Base-by-base conservation (phyloP, 2,888 invertebrate species). In the Drosophila picticornis region DNA sequence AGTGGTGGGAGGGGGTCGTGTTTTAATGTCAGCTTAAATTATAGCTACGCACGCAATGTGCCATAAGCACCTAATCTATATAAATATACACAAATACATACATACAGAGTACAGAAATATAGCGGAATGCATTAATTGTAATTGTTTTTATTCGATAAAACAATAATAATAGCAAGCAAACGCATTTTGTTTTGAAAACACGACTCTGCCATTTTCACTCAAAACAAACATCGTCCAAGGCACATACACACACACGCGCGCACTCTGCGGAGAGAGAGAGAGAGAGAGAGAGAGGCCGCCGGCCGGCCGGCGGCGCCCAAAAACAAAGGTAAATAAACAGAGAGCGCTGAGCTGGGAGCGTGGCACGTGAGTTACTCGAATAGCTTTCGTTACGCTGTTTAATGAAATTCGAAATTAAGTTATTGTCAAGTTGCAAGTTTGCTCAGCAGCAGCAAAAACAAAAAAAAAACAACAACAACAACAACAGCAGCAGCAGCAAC, bases 251-350 rank as follows among this genome's bases (percentile, higher is more conserved):
- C 29, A 25, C 9, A 11, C 25, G n/a, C 9, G 11, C 53, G 0
- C 43, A 13, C 13, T 7, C n/a, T n/a, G n/a, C n/a, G n/a, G n/a
- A 10, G 4, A 40, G 43, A 13, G 22, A 22, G 11, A 0, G 22
- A 46, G 22, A 11, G n/a, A n/a, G n/a, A 46, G 7, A 38, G 38
- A 38, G 40, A 43, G 43, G 80, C 76, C 59, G 76, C 51, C 48
- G 55, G 63, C 67, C 76, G 76, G 80, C 80, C 72, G 76, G 78
- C 66, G 29, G 22, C 27, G 29, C 11, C 50, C 60, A 66, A 75
- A 60, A 77, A 73, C 66, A 80, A 79, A 79, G 66, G 74, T 81
- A 74, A 80, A 80, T 74, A 74, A 77, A 80, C 78, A 80, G 77
- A 80, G 77, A 73, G 56, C 38, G 19, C 5, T 13, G 25, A 13